Evolutionary conservation across 64 coral and sea anemone species (phyloP), one percentile per base, ranked within the genome.

Genomic region (Catalaphyllia jardinei): DNA sequence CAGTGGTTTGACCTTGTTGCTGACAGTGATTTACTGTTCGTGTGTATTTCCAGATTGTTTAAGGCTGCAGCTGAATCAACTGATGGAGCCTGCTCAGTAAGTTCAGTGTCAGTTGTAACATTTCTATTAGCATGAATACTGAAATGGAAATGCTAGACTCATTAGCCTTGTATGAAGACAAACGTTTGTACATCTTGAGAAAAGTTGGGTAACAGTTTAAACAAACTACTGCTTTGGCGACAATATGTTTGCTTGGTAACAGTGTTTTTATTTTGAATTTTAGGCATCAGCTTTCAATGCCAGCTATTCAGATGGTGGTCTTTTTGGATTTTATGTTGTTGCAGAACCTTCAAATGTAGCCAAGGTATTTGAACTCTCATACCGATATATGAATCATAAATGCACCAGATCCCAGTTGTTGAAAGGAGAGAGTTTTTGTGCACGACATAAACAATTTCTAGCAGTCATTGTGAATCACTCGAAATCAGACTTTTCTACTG

Each of bases 311-410:
- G 95, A 96, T 71, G 79, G 91, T 73, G 95, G 95, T 29, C 82
- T 96, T 10, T 93, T 96, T 83, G 95, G 95, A 35, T 89, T 55
- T 75, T 96, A 96, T 78, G 87, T 93, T 73, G 87, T 96, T 75
- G 88, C 95, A 31, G 87, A 92, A 62, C 81, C 95, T 29, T 76
- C 88, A 77, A 77, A 49, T 74, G 88, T 89, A 3, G 33, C 87
- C 62, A 87, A 96, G 95, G 95, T 96, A 87, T 74, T 67, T 90
- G 29, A 10, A 33, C 1, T 28, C 54, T 57, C 15, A 2, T 57
- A 57, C 54, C 15, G 54, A 57, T 57, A 57, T 57, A 0, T 57
- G 42, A 46, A 46, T 46, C 42, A 5, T 46, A 46, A 46, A 46
- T 46, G 42, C 42, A 46, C 7, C 3, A 7, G 42, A 8, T 8